phyloP scores from a whole-genome alignment of 2,888 invertebrate species.

The Lithophane leautieri region DNA sequence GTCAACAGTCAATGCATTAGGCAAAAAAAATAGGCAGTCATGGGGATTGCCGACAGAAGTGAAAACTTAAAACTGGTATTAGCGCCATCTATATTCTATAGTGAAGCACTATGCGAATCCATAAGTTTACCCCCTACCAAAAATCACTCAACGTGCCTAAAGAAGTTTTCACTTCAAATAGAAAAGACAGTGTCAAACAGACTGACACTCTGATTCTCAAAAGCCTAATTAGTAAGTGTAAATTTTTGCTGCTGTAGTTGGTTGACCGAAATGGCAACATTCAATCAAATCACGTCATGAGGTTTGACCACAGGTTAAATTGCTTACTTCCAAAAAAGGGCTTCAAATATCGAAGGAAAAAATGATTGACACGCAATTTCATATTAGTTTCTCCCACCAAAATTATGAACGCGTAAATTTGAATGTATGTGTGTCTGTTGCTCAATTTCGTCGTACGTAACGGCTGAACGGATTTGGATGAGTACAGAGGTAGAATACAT shows the following conservation, averaged over 20 bases:
- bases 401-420: conserved; percentile 18
- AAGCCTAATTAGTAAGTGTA: background rate
- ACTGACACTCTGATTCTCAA: background rate
- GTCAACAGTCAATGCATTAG: background rate
- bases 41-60: too few species aligned
- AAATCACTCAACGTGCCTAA: too few species aligned
- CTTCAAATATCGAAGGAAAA: background rate
- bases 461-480: conserved; percentile 38
- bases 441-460: conserved; percentile 42
- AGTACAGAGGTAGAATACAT: conserved; percentile 35
- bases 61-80: too few species aligned
- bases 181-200: too few species aligned
- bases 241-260: background rate
- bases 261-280: background rate
- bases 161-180: too few species aligned
- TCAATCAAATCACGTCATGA: background rate
- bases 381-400: conserved; percentile 5
- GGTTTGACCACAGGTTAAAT: background rate
- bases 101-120: too few species aligned
- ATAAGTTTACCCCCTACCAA: too few species aligned
- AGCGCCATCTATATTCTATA: too few species aligned
- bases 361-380: background rate
- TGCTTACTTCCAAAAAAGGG: background rate
- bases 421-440: conserved; percentile 25
- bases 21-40: too few species aligned